Conservation (phyloP, 35 echinoderm and acorn worm genomes). For the Acanthaster planci region DNA sequence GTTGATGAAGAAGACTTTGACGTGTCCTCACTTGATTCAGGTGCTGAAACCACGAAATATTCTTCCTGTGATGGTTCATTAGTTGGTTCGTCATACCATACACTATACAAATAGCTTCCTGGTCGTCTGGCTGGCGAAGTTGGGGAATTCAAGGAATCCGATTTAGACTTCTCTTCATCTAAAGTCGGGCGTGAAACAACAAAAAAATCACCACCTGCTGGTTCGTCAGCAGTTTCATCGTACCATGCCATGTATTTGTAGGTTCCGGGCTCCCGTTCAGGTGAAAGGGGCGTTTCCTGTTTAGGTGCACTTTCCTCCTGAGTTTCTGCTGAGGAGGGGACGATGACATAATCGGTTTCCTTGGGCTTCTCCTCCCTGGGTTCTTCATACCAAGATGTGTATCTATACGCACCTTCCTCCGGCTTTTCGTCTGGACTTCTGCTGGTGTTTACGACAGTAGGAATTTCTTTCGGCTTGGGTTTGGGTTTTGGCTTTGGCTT, state of each 20-base stretch:
- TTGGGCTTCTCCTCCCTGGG: neutral
- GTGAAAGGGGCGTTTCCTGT: conserved; percentile 4
- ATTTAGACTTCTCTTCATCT: neutral
- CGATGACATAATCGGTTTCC: neutral
- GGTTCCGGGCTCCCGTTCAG: neutral
- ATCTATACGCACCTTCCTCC: neutral
- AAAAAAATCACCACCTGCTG: neutral
- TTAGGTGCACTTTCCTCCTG: neutral
- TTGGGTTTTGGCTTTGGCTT: conserved; percentile 9
- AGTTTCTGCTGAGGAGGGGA: neutral
- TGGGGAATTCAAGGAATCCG: neutral
- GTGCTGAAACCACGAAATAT: neutral
- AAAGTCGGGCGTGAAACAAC: neutral
- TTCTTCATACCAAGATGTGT: neutral
- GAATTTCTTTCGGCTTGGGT: neutral
- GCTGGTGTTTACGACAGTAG: neutral
- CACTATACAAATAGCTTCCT: neutral
- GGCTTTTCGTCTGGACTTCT: neutral
- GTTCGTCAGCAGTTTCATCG: neutral
- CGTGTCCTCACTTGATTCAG: neutral
- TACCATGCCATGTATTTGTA: neutral
- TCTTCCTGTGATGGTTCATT: neutral
- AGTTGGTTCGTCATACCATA: neutral
- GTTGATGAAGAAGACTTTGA: neutral
- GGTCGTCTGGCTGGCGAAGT: neutral